Conservation (phyloP, 92 coral and sea anemone genomes). For the Zoanthus sociatus region DNA sequence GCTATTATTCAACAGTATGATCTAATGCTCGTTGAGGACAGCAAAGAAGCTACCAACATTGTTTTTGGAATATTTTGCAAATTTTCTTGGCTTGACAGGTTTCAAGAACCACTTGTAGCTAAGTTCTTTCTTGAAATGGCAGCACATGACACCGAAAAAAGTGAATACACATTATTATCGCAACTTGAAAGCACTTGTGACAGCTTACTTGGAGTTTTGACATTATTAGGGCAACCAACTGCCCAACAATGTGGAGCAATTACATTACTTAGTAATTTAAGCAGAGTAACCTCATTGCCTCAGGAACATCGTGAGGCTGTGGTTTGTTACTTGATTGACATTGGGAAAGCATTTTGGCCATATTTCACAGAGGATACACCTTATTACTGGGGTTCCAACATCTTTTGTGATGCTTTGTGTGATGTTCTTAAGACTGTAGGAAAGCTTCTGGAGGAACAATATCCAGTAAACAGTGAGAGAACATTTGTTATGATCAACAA, state of each 20-base stretch:
- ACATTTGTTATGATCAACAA: slow-evolving; percentile 59
- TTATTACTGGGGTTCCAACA: slow-evolving; percentile 40
- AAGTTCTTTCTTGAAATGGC: slow-evolving; percentile 58
- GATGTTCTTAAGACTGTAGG: slow-evolving; percentile 65
- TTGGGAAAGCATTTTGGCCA: slow-evolving; percentile 76
- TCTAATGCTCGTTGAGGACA: slow-evolving; percentile 28
- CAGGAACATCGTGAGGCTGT: slow-evolving; percentile 50
- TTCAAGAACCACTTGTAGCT: slow-evolving; percentile 49
- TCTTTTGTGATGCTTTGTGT: slow-evolving; percentile 62
- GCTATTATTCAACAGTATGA: slow-evolving; percentile 17
- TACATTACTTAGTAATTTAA: slow-evolving; percentile 52
- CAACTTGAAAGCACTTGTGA: slow-evolving; percentile 50
- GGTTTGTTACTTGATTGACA: slow-evolving; percentile 55
- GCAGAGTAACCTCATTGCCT: slow-evolving; percentile 44
- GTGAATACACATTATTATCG: slow-evolving; percentile 37
- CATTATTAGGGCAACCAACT: slow-evolving; percentile 54
- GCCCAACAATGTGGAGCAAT: slow-evolving; percentile 47
- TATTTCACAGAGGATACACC: slow-evolving; percentile 64
- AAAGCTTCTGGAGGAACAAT: slow-evolving; percentile 39
- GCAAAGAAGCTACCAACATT: slow-evolving; percentile 2
- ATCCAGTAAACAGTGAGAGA: slow-evolving; percentile 65
- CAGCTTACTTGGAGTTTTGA: slow-evolving; percentile 49
- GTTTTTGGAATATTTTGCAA: slow-evolving; percentile 48
- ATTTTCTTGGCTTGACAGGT: slow-evolving; percentile 61
- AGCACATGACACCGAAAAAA: slow-evolving; percentile 51